Percentiles rank a stretch among this genome's conserved stretches.
phyloP scores from a whole-genome alignment of 2,113 vertebrate species.

The Scytalopus superciliaris region DNA sequence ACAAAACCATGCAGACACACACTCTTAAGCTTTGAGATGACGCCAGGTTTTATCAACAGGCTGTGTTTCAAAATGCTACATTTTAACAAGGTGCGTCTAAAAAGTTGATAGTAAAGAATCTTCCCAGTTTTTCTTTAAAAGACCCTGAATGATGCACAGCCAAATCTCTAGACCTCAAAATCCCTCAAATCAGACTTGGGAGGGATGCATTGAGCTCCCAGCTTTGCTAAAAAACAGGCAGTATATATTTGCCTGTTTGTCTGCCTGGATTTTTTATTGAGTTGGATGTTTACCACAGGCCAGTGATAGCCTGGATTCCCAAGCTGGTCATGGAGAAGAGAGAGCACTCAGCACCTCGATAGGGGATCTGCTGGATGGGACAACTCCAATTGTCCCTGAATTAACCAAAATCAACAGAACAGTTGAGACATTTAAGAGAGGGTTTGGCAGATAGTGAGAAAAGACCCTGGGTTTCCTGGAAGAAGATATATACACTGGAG shows the following conservation, averaged over 20 bases:
- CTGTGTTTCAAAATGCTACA: not conserved
- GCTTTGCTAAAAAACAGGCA: not conserved
- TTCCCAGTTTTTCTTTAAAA: not conserved
- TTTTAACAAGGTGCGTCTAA: not conserved
- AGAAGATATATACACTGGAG: not conserved
- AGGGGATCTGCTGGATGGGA: not conserved
- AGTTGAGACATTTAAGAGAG: not conserved
- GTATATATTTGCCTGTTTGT: not conserved
- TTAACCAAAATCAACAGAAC: slow-evolving; percentile 6
- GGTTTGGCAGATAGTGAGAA: not conserved
- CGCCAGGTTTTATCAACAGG: not conserved
- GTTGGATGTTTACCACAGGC: not conserved
- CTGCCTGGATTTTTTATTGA: not conserved
- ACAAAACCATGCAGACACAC: not conserved
- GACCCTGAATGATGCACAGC: not conserved
- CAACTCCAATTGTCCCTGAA: not conserved
- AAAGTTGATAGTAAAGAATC: not conserved
- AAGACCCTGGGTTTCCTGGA: not conserved
- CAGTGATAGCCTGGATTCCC: not conserved
- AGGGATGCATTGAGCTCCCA: not conserved
- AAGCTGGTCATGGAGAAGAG: not conserved
- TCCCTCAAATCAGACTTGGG: not conserved
- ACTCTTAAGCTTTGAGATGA: not conserved
- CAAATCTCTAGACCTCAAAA: not conserved
- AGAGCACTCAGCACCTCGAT: not conserved